Conservation (phyloP, 2,797 vertebrate genomes). For the Phrynocephalus forsythii region DNA sequence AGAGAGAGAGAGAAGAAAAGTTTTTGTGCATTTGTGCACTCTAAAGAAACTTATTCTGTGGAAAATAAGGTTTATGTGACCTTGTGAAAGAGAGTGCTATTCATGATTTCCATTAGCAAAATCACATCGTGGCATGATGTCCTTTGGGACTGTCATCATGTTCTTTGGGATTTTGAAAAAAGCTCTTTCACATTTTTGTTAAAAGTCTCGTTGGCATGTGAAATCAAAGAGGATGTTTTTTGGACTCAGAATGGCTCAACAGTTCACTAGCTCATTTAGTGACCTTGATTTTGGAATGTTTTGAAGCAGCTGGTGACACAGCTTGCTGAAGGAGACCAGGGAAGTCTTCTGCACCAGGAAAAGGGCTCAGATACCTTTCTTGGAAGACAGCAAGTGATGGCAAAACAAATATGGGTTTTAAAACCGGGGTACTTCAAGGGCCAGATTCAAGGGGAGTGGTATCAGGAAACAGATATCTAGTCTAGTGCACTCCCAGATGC, state of each 20-base stretch:
- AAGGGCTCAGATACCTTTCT: background rate
- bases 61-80: background rate
- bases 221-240: background rate
- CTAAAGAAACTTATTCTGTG: background rate
- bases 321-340: no score
- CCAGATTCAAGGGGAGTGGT: no score
- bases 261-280: background rate
- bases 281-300: background rate
- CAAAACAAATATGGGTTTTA: background rate
- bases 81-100: background rate
- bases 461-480: no score
- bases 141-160: background rate
- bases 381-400: no score
- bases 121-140: background rate
- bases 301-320: background rate
- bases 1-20: no score
- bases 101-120: slow-evolving; percentile 11
- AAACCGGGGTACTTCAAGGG: no score
- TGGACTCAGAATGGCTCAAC: background rate
- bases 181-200: background rate
- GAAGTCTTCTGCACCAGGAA: no score
- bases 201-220: background rate
- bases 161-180: background rate
- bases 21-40: background rate
- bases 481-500: no score